These are phyloP conservation scores for Arvicanthis niloticus DNA, from an alignment of 2,113 vertebrate genomes.

Conservation along the genomic window DNA sequence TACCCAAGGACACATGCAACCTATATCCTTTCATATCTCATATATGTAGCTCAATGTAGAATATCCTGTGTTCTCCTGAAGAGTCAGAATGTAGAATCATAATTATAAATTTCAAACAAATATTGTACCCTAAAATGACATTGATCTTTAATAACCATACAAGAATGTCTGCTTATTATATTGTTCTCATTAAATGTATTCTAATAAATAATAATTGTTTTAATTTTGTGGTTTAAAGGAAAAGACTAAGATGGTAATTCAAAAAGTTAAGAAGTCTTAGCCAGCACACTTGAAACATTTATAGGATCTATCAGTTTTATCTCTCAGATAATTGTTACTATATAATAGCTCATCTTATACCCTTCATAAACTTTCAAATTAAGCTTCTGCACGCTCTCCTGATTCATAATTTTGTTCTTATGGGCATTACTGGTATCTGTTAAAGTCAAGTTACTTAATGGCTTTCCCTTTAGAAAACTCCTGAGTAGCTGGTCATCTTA, in stretches of 20 bases:
- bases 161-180: conserved; percentile 42
- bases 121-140: conserved; percentile 45
- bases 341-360: conserved; percentile 81
- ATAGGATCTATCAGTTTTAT: conserved; percentile 80
- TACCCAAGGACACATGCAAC: not conserved
- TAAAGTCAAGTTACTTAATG: conserved; percentile 72
- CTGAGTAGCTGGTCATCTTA: conserved; percentile 47
- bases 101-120: conserved; percentile 63
- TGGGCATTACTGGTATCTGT: conserved; percentile 70
- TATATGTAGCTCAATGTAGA: conserved; percentile 27
- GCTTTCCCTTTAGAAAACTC: conserved; percentile 67
- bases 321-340: conserved; percentile 76
- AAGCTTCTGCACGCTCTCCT: conserved; percentile 80
- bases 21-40: conserved; percentile 39
- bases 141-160: conserved; percentile 26
- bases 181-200: conserved; percentile 59
- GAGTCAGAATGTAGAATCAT: conserved; percentile 44
- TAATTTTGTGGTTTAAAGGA: conserved; percentile 58
- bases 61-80: not conserved
- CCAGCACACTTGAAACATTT: conserved; percentile 77
- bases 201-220: conserved; percentile 54
- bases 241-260: conserved; percentile 50
- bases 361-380: conserved; percentile 84
- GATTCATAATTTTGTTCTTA: conserved; percentile 82
- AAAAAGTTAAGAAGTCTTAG: conserved; percentile 73